Evolutionary conservation across 2,113 vertebrate genomes (phyloP).

Genomic region (Gyps fulvus): DNA sequence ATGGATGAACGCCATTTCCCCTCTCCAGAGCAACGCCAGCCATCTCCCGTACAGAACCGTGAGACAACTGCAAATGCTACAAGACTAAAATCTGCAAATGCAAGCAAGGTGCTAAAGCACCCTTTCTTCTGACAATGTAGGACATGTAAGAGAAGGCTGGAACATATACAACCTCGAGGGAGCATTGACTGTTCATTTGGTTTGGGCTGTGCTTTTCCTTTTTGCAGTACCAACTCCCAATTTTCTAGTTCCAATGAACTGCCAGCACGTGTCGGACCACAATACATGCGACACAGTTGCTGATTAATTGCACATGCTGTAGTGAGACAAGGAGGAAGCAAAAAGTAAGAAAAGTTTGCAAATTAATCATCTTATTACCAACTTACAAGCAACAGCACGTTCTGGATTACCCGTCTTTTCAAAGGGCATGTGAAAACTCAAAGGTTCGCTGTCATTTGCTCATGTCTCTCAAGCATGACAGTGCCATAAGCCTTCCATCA

Average conservation of each 20-base stretch:
- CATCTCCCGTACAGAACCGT: background rate
- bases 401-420: background rate
- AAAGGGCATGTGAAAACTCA: background rate
- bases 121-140: background rate
- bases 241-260: background rate
- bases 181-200: background rate
- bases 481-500: too few species aligned
- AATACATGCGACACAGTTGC: accelerated
- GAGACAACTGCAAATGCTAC: background rate
- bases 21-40: background rate
- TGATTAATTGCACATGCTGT: accelerated
- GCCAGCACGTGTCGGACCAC: background rate
- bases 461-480: background rate
- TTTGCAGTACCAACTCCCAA: too few species aligned
- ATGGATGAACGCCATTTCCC: background rate
- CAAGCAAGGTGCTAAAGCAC: background rate
- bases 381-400: background rate
- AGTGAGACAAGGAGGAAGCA: background rate
- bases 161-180: background rate
- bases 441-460: background rate
- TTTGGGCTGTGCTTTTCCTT: background rate
- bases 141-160: background rate
- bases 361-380: background rate
- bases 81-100: background rate
- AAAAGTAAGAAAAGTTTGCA: background rate